Conservation (phyloP, 2,888 invertebrate species). For the Lathronympha strigana region DNA sequence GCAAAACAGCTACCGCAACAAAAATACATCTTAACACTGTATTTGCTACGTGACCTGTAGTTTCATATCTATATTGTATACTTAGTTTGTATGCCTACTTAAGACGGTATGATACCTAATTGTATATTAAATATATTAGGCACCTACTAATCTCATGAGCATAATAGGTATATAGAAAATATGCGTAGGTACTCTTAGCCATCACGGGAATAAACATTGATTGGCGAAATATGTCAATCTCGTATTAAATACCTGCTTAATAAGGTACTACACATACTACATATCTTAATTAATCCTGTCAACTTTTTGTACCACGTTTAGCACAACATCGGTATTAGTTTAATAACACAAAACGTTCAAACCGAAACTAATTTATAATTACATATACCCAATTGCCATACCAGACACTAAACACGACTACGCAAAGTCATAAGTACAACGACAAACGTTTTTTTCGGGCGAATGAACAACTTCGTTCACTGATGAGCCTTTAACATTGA, state of each 20-base stretch:
- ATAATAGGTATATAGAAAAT: no score
- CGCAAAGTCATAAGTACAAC: constrained; percentile 21
- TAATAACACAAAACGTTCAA: constrained; percentile 34
- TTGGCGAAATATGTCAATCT: not conserved
- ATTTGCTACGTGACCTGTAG: not conserved
- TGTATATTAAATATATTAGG: no score
- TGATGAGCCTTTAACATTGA: constrained; percentile 38
- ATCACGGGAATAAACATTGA: no score
- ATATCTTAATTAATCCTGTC: constrained; percentile 1
- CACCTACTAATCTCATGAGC: no score
- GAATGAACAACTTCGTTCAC: constrained; percentile 18
- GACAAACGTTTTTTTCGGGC: constrained; percentile 9
- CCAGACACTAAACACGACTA: constrained; percentile 14
- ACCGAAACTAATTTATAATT: constrained; percentile 27
- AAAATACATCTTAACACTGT: not conserved
- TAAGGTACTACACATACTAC: not conserved
- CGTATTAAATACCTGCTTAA: not conserved
- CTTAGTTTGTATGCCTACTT: no score
- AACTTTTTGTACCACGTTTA: not conserved
- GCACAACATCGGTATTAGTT: constrained; percentile 12
- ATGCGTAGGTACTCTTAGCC: no score
- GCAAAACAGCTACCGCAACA: not conserved
- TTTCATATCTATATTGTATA: no score
- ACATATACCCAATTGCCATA: constrained; percentile 2
- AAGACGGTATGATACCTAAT: no score